phyloP scores from a whole-genome alignment of 2,113 vertebrate genomes.

The Hydrochoerus hydrochaeris region DNA sequence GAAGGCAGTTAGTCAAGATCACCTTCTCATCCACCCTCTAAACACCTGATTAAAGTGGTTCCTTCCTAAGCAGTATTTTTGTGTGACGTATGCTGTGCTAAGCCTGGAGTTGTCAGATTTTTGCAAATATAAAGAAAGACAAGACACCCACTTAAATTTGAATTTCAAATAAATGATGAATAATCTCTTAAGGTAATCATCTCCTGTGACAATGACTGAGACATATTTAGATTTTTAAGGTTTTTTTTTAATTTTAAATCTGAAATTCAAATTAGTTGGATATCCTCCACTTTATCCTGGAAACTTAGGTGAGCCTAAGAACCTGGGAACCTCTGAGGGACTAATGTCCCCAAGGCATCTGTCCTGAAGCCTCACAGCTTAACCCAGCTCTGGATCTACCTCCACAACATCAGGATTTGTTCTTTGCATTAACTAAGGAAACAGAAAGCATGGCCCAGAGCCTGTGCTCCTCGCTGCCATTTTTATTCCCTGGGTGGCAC shows the following conservation, averaged over 20 bases:
- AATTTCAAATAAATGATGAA: constrained; percentile 27
- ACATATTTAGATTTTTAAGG: neutral
- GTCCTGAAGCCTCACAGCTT: neutral
- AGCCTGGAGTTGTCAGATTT: neutral
- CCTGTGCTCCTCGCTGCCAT: neutral
- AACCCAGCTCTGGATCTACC: neutral
- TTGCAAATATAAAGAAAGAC: constrained; percentile 30
- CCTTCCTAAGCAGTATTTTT: neutral
- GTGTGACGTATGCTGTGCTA: neutral
- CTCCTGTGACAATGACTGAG: neutral
- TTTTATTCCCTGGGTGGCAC: no score
- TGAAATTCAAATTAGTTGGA: constrained; percentile 6
- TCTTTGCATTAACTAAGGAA: neutral
- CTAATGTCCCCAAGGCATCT: neutral
- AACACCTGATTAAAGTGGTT: neutral
- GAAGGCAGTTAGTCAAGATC: neutral
- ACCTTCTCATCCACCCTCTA: neutral
- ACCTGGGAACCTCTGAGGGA: neutral
- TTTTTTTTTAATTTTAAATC: neutral
- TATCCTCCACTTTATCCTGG: neutral
- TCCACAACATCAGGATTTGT: neutral
- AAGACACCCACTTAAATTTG: neutral
- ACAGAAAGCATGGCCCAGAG: neutral
- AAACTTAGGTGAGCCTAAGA: neutral
- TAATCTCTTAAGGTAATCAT: neutral